Evolutionary conservation across 2,797 vertebrate species (phyloP).

Genomic region (Lateolabrax maculatus): DNA sequence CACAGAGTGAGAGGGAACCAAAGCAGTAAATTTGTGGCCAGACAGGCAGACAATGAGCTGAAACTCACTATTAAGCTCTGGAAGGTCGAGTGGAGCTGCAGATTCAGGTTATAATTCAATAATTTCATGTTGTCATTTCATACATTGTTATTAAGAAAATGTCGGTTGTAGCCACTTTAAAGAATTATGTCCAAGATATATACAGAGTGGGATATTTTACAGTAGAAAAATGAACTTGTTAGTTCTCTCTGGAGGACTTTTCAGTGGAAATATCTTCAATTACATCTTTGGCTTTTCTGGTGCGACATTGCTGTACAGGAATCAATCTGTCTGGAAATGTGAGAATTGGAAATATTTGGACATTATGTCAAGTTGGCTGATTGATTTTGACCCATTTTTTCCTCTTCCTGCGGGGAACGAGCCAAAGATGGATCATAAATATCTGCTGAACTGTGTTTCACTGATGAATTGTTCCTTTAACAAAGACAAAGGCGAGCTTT

Average conservation of each 20-base stretch:
- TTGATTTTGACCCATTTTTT: too few species aligned
- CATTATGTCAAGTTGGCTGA: not conserved
- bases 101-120: not conserved
- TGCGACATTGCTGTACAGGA: not conserved
- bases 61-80: not conserved
- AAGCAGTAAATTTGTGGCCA: too few species aligned
- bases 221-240: not conserved
- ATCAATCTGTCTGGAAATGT: not conserved
- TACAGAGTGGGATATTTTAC: not conserved
- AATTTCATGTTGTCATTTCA: too few species aligned
- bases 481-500: slow-evolving; percentile 19
- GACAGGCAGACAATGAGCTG: too few species aligned
- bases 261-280: too few species aligned
- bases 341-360: not conserved
- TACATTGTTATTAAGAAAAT: too few species aligned
- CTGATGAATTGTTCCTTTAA: not conserved
- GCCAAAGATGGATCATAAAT: not conserved
- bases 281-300: not conserved
- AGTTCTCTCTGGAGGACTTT: too few species aligned
- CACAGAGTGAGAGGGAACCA: too few species aligned
- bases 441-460: not conserved
- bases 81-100: not conserved
- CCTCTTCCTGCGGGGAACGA: too few species aligned
- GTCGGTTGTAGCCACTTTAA: too few species aligned
- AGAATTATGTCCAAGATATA: not conserved